Evolutionary conservation across 2,113 vertebrate genomes (phyloP).

Genomic region (Sapajus apella): DNA sequence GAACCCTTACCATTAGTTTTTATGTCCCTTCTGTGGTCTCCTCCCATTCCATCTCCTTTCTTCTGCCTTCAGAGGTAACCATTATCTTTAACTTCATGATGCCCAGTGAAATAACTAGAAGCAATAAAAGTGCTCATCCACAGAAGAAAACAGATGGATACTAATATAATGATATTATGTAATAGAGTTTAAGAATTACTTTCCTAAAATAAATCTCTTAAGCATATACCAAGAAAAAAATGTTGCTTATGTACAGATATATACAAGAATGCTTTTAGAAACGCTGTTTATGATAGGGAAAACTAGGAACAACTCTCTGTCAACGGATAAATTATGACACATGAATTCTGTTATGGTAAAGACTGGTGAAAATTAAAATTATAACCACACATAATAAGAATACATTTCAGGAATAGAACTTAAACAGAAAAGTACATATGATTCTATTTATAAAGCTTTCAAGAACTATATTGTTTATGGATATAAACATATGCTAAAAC

Average conservation of each 20-base stretch:
- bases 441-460: not conserved
- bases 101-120: not conserved
- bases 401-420: not conserved
- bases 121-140: not conserved
- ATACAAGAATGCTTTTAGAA: not conserved
- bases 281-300: not conserved
- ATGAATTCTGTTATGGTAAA: not conserved
- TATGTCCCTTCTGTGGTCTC: not conserved
- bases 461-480: not conserved
- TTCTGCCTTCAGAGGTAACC: not conserved
- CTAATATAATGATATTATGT: not conserved
- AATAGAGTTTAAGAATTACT: slow-evolving; percentile 5
- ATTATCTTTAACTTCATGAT: not conserved
- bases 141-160: not conserved
- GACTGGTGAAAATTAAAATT: not conserved
- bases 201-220: not conserved
- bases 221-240: slow-evolving; percentile 11
- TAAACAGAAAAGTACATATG: not conserved
- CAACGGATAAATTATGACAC: not conserved
- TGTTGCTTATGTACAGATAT: not conserved
- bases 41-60: not conserved
- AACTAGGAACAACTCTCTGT: not conserved
- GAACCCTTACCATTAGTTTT: not conserved
- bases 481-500: not conserved
- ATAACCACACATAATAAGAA: not conserved